phyloP scores from a whole-genome alignment of 2,888 invertebrate species.

The Hesperia comma region DNA sequence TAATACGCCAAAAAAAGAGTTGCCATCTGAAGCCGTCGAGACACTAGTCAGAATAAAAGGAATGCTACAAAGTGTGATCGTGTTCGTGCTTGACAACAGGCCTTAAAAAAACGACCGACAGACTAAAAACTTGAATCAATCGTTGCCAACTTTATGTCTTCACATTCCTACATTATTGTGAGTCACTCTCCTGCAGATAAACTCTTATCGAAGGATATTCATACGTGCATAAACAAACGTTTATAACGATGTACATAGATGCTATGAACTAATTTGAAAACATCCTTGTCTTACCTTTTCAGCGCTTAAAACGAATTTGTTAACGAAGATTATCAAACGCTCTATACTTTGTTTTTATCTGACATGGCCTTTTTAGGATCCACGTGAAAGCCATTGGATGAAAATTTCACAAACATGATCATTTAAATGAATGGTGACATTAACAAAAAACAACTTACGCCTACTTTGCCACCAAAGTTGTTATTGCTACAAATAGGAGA shows the following conservation, averaged over 20 bases:
- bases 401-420: not conserved
- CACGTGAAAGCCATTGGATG: not conserved
- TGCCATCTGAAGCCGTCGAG: constrained; percentile 18
- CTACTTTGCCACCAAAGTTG: not conserved
- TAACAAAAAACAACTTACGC: not conserved
- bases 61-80: constrained; percentile 20
- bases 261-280: not conserved
- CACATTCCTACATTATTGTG: constrained; percentile 25
- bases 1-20: constrained; percentile 9
- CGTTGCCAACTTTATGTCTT: constrained; percentile 28
- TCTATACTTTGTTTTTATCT: too few species aligned
- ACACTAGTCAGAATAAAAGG: constrained; percentile 14
- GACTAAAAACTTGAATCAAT: constrained; percentile 32
- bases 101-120: constrained; percentile 19
- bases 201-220: constrained; percentile 10
- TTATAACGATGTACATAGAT: not conserved
- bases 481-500: constrained; percentile 7
- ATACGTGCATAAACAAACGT: not conserved
- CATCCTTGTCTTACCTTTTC: not conserved
- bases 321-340: too few species aligned
- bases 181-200: constrained; percentile 13
- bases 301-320: too few species aligned
- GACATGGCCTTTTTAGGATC: not conserved
- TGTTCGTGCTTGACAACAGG: constrained; percentile 29
- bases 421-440: not conserved